phyloP scores from a whole-genome alignment of 2,888 invertebrate genomes.

The Drosophila cracens region DNA sequence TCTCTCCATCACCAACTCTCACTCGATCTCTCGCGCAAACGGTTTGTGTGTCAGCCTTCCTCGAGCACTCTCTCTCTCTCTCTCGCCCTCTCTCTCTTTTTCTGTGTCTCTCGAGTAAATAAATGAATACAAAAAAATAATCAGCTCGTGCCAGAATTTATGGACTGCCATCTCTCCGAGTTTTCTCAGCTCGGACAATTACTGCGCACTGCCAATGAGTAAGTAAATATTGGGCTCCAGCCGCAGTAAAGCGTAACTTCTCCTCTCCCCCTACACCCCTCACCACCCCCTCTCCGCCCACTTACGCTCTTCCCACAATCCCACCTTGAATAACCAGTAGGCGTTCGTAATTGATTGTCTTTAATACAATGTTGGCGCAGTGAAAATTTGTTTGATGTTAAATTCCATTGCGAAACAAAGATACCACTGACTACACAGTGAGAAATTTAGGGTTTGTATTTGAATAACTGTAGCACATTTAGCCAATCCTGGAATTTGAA shows the following conservation, averaged over 20 bases:
- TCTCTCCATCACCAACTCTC: background rate
- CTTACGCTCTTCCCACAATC: background rate
- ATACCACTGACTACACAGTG: background rate
- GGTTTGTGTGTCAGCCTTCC: background rate
- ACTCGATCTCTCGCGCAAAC: background rate
- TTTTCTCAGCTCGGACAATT: slow-evolving; percentile 7
- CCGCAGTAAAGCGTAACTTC: background rate
- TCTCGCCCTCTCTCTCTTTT: background rate
- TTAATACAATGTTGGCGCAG: slow-evolving; percentile 41
- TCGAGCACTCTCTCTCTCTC: background rate
- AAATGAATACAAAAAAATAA: slow-evolving; percentile 7
- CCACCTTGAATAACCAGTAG: slow-evolving; percentile 24
- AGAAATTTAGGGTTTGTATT: background rate
- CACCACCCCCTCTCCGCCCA: too few relatives aligned
- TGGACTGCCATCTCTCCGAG: slow-evolving; percentile 2
- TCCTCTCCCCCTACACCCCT: background rate
- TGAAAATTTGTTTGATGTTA: slow-evolving; percentile 19
- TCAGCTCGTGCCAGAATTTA: slow-evolving; percentile 23
- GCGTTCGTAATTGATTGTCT: slow-evolving; percentile 55
- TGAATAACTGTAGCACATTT: background rate
- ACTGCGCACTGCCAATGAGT: slow-evolving; percentile 33
- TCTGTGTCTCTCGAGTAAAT: slow-evolving; percentile 11
- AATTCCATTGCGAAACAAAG: background rate
- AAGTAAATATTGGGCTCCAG: slow-evolving; percentile 58
- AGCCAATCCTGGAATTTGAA: too few relatives aligned